Base-by-base conservation (phyloP, 2,888 invertebrate genomes). In the Scaptomyza caliginosa region DNA sequence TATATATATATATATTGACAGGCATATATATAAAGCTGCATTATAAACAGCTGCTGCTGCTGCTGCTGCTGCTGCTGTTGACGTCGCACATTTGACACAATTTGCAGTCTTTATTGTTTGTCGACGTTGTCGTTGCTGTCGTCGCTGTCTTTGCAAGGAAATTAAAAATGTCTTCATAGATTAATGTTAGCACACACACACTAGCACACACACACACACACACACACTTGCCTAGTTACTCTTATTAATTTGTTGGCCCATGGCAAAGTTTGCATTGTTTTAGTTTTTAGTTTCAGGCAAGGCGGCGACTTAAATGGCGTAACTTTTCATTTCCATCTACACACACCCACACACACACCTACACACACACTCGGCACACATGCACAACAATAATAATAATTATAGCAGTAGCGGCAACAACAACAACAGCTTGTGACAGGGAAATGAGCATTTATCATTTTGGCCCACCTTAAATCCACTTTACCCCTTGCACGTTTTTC, bases 101-200 rank as follows among this genome's bases (percentile, higher is more conserved):
- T 68, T 84, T 74, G 50, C 70, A 54, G 43, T 43, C 28, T 28
- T 19, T 28, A 28, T 17, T 58, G 24, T 50, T 16, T 54, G 52
- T 58, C 13, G 39, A 34, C 36, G 70, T 4, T 28, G 11, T 43
- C 50, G 32, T 75, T 48, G 40, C 6, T 6, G 4, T 28, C 3
- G 30, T 42, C 36, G 75, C n/a, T n/a, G n/a, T 45, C 51, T 40
- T 71, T 52, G 36, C 63, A 50, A 58, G 62, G 66, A 72, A 73
- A 83, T 86, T 77, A 74, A 86, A 76, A 80, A 60, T 63, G 68
- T 71, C 67, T 48, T 63, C 55, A 77, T 66, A 74, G 67, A 70
- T 83, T 83, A 77, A 67, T 77, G 52, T 46, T 21, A 39, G 16
- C 13, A 26, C 43, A 34, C n/a, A n/a, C n/a, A n/a, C n/a, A 30